These are phyloP conservation scores for Sclerodermus sp. DNA, from an alignment of 2,888 invertebrate genomes.

Conservation along the genomic window DNA sequence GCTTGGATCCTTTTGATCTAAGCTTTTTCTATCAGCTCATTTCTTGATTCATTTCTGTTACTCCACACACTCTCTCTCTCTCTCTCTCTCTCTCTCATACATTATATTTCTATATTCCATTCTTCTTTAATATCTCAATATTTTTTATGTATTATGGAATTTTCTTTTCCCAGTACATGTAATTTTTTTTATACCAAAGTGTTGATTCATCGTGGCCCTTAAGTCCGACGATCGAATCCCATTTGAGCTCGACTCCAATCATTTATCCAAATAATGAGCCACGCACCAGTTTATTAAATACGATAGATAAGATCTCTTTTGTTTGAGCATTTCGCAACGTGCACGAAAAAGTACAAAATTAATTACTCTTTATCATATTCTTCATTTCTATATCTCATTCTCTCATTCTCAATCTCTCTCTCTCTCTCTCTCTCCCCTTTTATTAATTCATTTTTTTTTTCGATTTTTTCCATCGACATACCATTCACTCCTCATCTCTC, in stretches of 20 bases:
- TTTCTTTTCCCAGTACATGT: no score
- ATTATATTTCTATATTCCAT: no score
- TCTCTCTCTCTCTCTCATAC: no score
- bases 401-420: slow-evolving; percentile 11
- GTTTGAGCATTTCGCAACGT: slow-evolving; percentile 54
- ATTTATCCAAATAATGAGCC: slow-evolving; percentile 21
- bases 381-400: slow-evolving; percentile 18
- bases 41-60: no score
- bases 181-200: no score
- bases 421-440: slow-evolving; percentile 24
- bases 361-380: slow-evolving; percentile 46
- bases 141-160: no score
- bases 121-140: no score
- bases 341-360: slow-evolving; percentile 56
- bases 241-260: slow-evolving; percentile 25
- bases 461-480: slow-evolving; percentile 21
- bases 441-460: slow-evolving; percentile 16
- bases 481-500: slow-evolving; percentile 11
- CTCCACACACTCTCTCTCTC: no score
- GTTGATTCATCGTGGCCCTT: slow-evolving; percentile 19
- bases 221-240: slow-evolving; percentile 23
- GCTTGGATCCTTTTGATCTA: no score
- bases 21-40: no score
- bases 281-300: slow-evolving; percentile 34
- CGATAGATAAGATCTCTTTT: slow-evolving; percentile 45